These are phyloP conservation scores for Lamellibrachia columna DNA, from an alignment of 2,888 invertebrate species.

Conservation along the genomic window DNA sequence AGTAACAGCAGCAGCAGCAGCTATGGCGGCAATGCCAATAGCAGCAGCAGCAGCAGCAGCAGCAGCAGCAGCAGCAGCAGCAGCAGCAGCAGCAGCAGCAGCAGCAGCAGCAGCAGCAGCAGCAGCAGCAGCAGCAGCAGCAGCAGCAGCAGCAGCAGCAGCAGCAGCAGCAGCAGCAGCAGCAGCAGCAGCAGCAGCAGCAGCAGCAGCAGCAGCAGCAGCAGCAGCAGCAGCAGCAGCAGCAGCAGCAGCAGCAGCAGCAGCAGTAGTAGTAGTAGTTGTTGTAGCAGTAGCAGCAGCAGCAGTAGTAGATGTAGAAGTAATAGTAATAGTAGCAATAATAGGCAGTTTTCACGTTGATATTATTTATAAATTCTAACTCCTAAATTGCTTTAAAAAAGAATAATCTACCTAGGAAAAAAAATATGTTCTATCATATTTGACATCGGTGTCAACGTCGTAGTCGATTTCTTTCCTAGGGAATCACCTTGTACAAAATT, in stretches of 20 bases:
- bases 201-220: not conserved
- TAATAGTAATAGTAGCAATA: no score
- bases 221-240: not conserved
- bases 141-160: constrained; percentile 8
- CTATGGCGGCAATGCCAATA: not conserved
- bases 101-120: constrained; percentile 19
- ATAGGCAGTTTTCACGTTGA: no score
- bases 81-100: constrained; percentile 19
- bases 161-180: not conserved
- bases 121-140: constrained; percentile 19
- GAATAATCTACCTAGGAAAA: no score
- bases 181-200: not conserved
- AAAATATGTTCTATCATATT: no score
- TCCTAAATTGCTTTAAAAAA: no score
- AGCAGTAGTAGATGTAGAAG: no score
- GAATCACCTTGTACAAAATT: no score
- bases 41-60: not conserved
- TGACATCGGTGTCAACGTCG: no score
- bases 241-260: not conserved
- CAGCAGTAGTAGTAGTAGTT: not conserved
- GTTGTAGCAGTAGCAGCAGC: not conserved
- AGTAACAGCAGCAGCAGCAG: not conserved
- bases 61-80: constrained; percentile 19
- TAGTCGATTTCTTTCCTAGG: no score
- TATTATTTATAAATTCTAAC: no score